Base-by-base conservation (phyloP, 2,797 vertebrate genomes). In the Manis crassicaudata region DNA sequence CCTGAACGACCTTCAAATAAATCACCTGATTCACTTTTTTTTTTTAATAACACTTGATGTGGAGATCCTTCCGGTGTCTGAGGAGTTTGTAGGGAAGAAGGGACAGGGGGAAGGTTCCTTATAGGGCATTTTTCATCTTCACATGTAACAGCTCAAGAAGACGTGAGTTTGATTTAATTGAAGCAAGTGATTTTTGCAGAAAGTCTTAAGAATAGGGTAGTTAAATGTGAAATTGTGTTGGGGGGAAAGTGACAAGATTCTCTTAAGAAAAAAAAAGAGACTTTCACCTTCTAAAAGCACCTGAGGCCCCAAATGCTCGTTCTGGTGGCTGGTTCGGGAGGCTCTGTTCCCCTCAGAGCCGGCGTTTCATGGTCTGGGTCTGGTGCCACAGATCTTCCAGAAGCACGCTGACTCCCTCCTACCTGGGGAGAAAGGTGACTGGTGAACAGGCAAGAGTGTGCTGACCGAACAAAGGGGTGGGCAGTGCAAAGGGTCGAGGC, bases 401-500 rank as follows among this genome's bases (percentile, higher is more conserved):
- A 54, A 25, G 14, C 10, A 18, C 0, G 0, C 46, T 0, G 29
- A 9, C 4, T 18, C 29, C 12, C 4, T 40, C 32, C 18, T 37
- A 12, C 16, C 18, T 7, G 25, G 12, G 18, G 52, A 3, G 7
- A n/a, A 3, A 16, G 4, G 11, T 13, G 56, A 54, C 35, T 5
- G 2, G 6, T 2, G 1, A 23, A 4, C 56, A 56, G 35, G 27
- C 12, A 35, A 40, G 13, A 54, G 18, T 2, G 0, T 13, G 4
- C 8, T 58, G 23, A n/a, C 46, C 9, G 7, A 29, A 23, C 18
- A 35, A 18, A 43, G 7, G n/a, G 14, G 32, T 29, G 25, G 35
- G 35, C 2, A 0, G 2, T 2, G 9, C n/a, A 23, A 1, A 12
- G 29, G 12, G 23, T 52, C 25, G 0, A 4, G 58, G 20, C 7